phyloP scores from a whole-genome alignment of 2,113 vertebrate genomes.

The Dicrurus megarhynchus region DNA sequence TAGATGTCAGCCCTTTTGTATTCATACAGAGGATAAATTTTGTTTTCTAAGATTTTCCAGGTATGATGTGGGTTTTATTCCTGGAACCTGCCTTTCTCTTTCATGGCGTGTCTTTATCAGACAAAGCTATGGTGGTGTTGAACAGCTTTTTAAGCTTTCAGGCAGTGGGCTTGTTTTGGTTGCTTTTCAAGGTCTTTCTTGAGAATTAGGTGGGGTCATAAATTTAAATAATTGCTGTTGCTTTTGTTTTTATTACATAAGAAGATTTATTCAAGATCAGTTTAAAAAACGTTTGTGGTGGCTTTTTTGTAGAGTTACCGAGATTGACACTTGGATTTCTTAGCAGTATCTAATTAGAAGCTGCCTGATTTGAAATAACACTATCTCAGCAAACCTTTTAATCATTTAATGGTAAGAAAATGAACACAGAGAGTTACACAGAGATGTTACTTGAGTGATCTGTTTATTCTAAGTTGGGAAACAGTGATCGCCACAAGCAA shows the following conservation, averaged over 20 bases:
- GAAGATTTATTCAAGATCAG: not conserved
- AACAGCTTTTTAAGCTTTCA: not conserved
- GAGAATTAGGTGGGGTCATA: not conserved
- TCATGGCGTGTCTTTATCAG: not conserved
- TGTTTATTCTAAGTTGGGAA: not conserved
- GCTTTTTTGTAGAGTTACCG: not conserved
- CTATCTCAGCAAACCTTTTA: not conserved
- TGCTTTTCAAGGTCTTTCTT: not conserved
- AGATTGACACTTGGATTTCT: not conserved
- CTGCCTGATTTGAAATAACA: not conserved
- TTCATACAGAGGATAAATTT: not conserved
- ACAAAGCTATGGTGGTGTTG: not conserved
- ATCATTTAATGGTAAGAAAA: not conserved
- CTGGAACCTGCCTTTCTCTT: not conserved
- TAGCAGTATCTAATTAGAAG: not conserved
- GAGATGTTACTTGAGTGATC: not conserved
- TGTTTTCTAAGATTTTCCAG: not conserved
- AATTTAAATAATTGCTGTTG: not conserved
- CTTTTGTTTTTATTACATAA: not conserved
- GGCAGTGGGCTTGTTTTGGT: not conserved
- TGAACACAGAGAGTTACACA: not conserved
- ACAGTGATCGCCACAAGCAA: not conserved
- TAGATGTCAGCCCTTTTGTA: not conserved
- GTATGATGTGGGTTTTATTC: not conserved
- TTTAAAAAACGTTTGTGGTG: accelerated